These are phyloP conservation scores for Crenichthys baileyi DNA, from an alignment of 2,797 vertebrate species.

Conservation along the genomic window DNA sequence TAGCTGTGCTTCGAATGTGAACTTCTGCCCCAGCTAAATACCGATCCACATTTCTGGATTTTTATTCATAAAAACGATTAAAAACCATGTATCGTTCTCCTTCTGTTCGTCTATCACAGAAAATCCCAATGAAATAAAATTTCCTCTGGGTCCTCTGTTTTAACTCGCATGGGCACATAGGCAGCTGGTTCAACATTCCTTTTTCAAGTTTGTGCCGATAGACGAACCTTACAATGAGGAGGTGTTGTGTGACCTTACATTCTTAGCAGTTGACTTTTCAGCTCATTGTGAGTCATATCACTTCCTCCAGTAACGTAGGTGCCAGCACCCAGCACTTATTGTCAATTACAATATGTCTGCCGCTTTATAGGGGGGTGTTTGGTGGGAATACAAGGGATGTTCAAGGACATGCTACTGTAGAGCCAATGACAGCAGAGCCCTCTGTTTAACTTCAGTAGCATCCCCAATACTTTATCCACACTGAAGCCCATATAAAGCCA, in stretches of 20 bases:
- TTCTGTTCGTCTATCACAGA: too few species aligned
- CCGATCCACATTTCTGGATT: background rate
- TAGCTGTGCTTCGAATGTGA: background rate
- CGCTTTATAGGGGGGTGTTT: conserved; percentile 39
- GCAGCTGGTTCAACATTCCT: conserved; percentile 4
- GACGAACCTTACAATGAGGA: background rate
- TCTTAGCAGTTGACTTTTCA: conserved; percentile 15
- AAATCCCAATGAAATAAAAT: background rate
- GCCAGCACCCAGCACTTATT: conserved; percentile 35
- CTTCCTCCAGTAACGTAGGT: conserved; percentile 18
- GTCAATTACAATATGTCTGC: conserved; percentile 44
- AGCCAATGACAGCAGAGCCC: conserved; percentile 34
- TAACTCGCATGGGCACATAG: conserved; percentile 10
- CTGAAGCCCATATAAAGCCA: conserved; percentile 14
- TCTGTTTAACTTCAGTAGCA: background rate
- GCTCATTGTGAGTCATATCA: conserved; percentile 61
- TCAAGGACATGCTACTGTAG: conserved; percentile 51
- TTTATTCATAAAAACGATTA: too few species aligned
- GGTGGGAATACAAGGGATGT: conserved; percentile 34
- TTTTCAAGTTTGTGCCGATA: background rate
- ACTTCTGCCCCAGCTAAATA: background rate
- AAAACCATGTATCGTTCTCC: background rate
- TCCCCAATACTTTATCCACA: conserved; percentile 31
- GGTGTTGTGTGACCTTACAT: background rate
- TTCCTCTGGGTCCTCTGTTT: conserved; percentile 14